A percentile compares a stretch with the other conserved stretches of the same genome.
Conservation (phyloP, 2,888 invertebrate species). For the Drosophila melanosoma region DNA sequence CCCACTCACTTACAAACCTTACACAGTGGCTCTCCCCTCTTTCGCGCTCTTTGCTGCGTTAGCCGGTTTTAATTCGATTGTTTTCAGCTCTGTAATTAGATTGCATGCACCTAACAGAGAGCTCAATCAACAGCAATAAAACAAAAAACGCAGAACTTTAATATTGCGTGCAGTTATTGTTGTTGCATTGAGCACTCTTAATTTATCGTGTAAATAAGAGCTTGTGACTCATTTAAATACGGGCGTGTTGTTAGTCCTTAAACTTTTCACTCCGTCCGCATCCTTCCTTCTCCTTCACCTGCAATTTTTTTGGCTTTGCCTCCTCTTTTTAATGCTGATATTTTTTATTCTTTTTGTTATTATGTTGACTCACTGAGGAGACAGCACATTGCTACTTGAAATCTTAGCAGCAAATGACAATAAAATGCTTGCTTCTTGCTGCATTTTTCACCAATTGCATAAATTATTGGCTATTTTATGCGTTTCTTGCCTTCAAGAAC, state of each 20-base stretch:
- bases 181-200: conserved; percentile 17
- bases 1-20: conserved; percentile 6
- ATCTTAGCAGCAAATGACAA: conserved; percentile 38
- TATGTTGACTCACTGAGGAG: conserved; percentile 36
- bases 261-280: not conserved
- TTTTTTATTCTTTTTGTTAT: conserved; percentile 24
- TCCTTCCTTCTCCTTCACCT: not conserved
- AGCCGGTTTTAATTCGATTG: conserved; percentile 30
- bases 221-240: conserved; percentile 14
- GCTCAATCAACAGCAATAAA: conserved; percentile 27
- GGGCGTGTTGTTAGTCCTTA: conserved; percentile 13
- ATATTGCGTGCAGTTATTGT: conserved; percentile 39
- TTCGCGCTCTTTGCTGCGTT: conserved; percentile 27
- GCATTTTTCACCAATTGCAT: conserved; percentile 16
- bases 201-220: conserved; percentile 15
- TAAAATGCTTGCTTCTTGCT: not conserved
- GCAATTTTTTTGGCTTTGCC: conserved; percentile 6
- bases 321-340: conserved; percentile 23
- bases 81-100: conserved; percentile 49
- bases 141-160: conserved; percentile 48
- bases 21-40: not conserved
- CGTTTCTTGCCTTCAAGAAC: conserved; percentile 32
- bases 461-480: conserved; percentile 28
- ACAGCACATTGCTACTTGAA: conserved; percentile 18
- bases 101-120: conserved; percentile 46